Evolutionary conservation across 1,140 invertebrate genomes (phyloP).

Genomic region (Nephila pilipes): DNA sequence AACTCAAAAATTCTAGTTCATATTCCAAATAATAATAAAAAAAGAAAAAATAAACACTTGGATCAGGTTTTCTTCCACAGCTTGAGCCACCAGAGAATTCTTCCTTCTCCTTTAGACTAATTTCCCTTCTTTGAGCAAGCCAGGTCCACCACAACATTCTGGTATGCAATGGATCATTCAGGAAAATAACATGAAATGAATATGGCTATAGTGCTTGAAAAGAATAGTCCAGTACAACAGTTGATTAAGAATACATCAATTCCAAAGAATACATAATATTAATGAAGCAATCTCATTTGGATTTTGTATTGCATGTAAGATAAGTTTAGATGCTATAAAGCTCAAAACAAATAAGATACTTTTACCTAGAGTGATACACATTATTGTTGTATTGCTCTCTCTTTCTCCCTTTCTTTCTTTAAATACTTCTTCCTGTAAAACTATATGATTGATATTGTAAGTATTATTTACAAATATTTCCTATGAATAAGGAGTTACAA

Average conservation of each 20-base stretch:
- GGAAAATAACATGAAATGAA: neutral
- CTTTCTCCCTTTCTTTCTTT: neutral
- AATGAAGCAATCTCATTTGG: conserved; percentile 20
- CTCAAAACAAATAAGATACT: conserved; percentile 28
- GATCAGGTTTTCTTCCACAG: neutral
- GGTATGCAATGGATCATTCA: neutral
- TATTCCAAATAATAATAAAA: conserved; percentile 11
- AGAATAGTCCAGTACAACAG: conserved; percentile 30
- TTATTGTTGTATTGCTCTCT: neutral
- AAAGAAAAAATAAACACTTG: conserved; percentile 3
- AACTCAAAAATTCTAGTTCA: neutral
- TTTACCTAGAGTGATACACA: neutral
- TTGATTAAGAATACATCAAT: neutral
- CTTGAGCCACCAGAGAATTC: neutral
- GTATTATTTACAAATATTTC: neutral
- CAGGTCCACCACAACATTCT: neutral
- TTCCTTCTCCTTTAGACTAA: neutral
- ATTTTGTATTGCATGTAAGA: neutral
- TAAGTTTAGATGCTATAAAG: neutral
- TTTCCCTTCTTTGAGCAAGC: neutral
- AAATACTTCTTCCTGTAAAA: neutral
- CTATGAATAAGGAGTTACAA: neutral
- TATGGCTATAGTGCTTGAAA: conserved; percentile 9
- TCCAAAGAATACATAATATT: neutral
- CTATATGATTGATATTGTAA: neutral